These are phyloP conservation scores for Phocides pigmalion DNA, from an alignment of 1,140 invertebrate genomes.

Conservation along the genomic window DNA sequence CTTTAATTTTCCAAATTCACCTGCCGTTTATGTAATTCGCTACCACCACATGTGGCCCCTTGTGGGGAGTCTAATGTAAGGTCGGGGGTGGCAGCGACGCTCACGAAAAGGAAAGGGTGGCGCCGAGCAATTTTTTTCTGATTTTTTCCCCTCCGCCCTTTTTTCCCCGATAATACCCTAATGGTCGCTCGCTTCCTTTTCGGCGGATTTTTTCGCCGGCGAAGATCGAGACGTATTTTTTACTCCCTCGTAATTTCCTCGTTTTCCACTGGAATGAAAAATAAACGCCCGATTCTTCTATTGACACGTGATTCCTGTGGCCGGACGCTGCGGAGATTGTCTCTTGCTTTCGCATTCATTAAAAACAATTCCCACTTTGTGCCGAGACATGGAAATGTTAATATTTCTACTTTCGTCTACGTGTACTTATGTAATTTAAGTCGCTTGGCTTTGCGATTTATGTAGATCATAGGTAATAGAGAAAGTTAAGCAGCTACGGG, in stretches of 20 bases:
- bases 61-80: conserved; percentile 71
- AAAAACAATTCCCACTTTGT: conserved; percentile 35
- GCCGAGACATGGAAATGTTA: background rate
- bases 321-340: conserved; percentile 44
- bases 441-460: too few species aligned
- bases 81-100: conserved; percentile 64
- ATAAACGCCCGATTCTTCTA: conserved; percentile 66
- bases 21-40: conserved; percentile 78
- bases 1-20: conserved; percentile 82
- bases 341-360: conserved; percentile 44
- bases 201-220: conserved; percentile 72
- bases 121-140: conserved; percentile 77
- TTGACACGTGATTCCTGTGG: conserved; percentile 60
- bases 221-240: conserved; percentile 82
- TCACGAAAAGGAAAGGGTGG: conserved; percentile 81
- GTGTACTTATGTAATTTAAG: too few species aligned
- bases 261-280: conserved; percentile 75
- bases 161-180: conserved; percentile 82
- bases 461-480: too few species aligned
- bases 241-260: conserved; percentile 77
- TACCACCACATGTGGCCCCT: conserved; percentile 70
- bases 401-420: too few species aligned
- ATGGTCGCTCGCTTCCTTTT: conserved; percentile 82
- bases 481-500: too few species aligned
- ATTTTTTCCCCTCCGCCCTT: conserved; percentile 76